These are phyloP conservation scores for Pachyseris speciosa DNA, from an alignment of 64 coral and sea anemone species.

Conservation along the genomic window DNA sequence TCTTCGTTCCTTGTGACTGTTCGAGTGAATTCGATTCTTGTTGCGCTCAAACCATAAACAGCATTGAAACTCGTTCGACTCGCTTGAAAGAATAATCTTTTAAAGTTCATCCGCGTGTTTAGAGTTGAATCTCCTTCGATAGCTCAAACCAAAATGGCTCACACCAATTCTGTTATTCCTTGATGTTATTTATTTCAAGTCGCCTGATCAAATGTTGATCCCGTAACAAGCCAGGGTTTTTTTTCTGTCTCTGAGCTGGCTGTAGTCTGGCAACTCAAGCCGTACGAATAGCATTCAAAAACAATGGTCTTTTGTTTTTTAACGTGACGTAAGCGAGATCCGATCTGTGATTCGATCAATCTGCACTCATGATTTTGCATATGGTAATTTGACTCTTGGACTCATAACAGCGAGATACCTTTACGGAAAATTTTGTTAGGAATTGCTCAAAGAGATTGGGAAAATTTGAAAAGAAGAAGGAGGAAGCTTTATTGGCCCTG, in stretches of 20 bases:
- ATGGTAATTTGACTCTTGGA: not conserved
- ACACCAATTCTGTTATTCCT: not conserved
- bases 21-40: conserved; percentile 37
- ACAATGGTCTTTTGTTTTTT: conserved; percentile 9
- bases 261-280: not conserved
- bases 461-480: too few species aligned
- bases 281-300: not conserved
- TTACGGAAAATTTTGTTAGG: too few species aligned
- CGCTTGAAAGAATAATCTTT: conserved; percentile 5
- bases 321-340: conserved; percentile 15
- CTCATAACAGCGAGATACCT: too few species aligned
- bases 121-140: not conserved
- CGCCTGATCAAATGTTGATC: not conserved
- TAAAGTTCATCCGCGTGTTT: not conserved
- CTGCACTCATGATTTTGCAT: not conserved
- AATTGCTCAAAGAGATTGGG: too few species aligned
- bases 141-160: not conserved
- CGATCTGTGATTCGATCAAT: conserved; percentile 30
- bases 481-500: too few species aligned
- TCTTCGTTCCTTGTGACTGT: not conserved
- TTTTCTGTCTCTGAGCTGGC: not conserved
- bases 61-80: conserved; percentile 19
- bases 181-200: not conserved
- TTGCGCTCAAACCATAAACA: not conserved
- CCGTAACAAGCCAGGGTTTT: not conserved